Base-by-base conservation (phyloP, 1,140 invertebrate genomes). In the Apis laboriosa region DNA sequence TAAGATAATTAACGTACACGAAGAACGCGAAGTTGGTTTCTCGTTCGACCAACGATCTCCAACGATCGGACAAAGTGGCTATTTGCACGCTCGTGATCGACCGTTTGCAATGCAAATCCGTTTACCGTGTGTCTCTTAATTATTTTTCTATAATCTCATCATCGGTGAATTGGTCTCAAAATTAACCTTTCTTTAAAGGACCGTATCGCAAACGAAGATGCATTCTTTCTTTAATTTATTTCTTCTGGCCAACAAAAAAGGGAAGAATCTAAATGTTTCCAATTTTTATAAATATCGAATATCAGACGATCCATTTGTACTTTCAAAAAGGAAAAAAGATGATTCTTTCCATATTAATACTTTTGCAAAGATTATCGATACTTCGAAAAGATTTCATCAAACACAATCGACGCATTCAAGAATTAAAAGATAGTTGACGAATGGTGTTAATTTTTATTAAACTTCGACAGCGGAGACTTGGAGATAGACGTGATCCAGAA, bases 1-100 rank as follows among this genome's bases (percentile, higher is more conserved):
- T 56, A 58, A 56, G 43, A 21, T n/a, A 58, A 77, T 56, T 8
- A 55, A 53, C 34, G 19, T 56, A 67, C 13, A 64, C 13, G n/a
- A 53, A n/a, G n/a, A 64, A 76, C 34, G 34, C 34, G 34, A 43
- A 43, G 2, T 43, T 43, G 34, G 34, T 43, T 7, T 43, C 5
- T 43, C 34, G 58, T 53, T 80, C 12, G 73, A 80, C 51, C 58
- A 80, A 19, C 3, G 49, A 80, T 64, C 19, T 43, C 34, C 34
- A 43, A 43, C 34, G 68, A 80, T 80, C 63, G n/a, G 0, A 51
- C 49, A 51, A 71, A 53, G 43, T 61, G 55, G 19, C 8, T 24
- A 17, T 56, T 66, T 17, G 17, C 24, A 51, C 9, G 15, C 0
- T 51, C 19, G 4, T 21, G 68, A 19, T 1, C 28, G 21, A 24